phyloP scores from a whole-genome alignment of 2,888 invertebrate species.

The Philaethria dido region DNA sequence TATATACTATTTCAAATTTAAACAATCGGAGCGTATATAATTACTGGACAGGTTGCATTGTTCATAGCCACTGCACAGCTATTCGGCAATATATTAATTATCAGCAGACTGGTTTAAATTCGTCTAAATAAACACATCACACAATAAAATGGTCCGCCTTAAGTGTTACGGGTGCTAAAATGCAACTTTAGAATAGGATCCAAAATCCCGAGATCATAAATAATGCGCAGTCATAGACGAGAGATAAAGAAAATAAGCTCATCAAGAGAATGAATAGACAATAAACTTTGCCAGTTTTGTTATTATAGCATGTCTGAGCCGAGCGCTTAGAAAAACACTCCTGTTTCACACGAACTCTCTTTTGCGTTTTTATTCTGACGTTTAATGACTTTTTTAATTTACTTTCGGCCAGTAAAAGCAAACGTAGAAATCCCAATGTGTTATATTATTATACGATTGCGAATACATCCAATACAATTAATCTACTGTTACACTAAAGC shows the following conservation, averaged over 20 bases:
- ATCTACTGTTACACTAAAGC: background rate
- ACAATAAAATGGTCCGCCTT: constrained; percentile 38
- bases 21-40: constrained; percentile 78
- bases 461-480: constrained; percentile 26
- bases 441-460: constrained; percentile 54
- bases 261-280: constrained; percentile 75
- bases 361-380: constrained; percentile 79
- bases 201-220: constrained; percentile 56
- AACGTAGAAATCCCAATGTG: constrained; percentile 74
- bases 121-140: constrained; percentile 72
- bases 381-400: constrained; percentile 73
- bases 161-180: constrained; percentile 58
- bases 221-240: constrained; percentile 72
- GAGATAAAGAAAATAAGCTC: constrained; percentile 76
- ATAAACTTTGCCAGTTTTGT: constrained; percentile 71
- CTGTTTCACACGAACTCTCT: constrained; percentile 73
- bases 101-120: constrained; percentile 57
- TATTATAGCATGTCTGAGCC: constrained; percentile 63
- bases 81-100: constrained; percentile 78
- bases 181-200: constrained; percentile 57
- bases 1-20: constrained; percentile 71
- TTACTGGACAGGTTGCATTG: constrained; percentile 66
- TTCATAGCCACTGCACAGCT: constrained; percentile 76
- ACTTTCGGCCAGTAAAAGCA: constrained; percentile 76
- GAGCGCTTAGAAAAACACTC: constrained; percentile 76